Conservation (phyloP, 1,140 invertebrate species). For the Diachasma alloeum region DNA sequence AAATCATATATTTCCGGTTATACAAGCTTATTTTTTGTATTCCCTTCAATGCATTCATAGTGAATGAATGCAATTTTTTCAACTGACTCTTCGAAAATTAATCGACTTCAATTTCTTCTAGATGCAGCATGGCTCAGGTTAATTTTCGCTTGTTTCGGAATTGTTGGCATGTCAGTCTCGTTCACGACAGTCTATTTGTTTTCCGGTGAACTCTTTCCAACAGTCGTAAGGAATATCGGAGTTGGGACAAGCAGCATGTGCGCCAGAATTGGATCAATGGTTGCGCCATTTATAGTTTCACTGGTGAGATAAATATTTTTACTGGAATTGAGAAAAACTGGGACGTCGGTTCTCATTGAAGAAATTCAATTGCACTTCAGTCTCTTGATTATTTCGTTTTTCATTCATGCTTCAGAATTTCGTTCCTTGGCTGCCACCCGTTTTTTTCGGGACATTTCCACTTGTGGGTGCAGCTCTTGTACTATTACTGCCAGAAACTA, state of each 20-base stretch:
- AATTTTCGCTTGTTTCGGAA: slow-evolving; percentile 71
- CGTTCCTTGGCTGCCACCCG: slow-evolving; percentile 70
- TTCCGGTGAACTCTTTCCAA: slow-evolving; percentile 75
- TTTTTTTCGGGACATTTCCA: slow-evolving; percentile 74
- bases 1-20: too few species aligned
- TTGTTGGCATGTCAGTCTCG: slow-evolving; percentile 73
- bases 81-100: too few species aligned
- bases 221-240: slow-evolving; percentile 73
- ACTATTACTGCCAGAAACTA: slow-evolving; percentile 78
- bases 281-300: slow-evolving; percentile 71
- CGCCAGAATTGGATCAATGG: slow-evolving; percentile 73
- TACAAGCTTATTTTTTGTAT: too few species aligned
- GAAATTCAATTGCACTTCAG: not conserved
- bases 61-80: too few species aligned
- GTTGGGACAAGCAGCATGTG: slow-evolving; percentile 74
- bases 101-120: slow-evolving; percentile 28
- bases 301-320: slow-evolving; percentile 46
- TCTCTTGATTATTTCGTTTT: slow-evolving; percentile 10
- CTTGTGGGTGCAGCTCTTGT: slow-evolving; percentile 72
- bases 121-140: slow-evolving; percentile 63
- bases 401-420: slow-evolving; percentile 44
- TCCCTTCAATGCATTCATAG: too few species aligned
- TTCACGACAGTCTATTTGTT: slow-evolving; percentile 76
- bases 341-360: not conserved
- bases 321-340: not conserved